Evolutionary conservation across 2,113 vertebrate genomes (phyloP), one percentile per base, ranked within the genome.

Genomic region (Pelvicachromis taeniatus): DNA sequence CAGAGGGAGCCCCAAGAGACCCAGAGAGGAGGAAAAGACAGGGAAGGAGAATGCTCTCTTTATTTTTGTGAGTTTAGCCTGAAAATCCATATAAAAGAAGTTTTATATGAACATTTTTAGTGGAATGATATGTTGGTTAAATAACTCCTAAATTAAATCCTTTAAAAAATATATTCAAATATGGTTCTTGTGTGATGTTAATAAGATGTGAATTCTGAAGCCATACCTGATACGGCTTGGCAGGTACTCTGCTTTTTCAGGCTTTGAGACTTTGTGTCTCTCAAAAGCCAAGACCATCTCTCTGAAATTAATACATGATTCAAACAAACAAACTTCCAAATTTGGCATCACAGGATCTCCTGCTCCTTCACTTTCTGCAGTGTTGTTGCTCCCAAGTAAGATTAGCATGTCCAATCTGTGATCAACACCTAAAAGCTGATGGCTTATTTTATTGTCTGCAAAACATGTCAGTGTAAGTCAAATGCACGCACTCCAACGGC

Each of bases 261-360:
- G 89, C 77, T 89, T 90, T 91, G 84, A 87, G 90, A 91, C 88
- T 91, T 73, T 14, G 75, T 83, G 90, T 94, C 90, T 91, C 90
- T 84, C 2, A 85, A 84, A 56, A 58, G 31, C 61, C 59, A 19
- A 88, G 80, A 87, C 59, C 55, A 52, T 75, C 17, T 93, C 90
- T 50, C 81, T 12, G 50, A 90, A 92, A 91, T 70, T 23, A 91
- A 91, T 58, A 75, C 68, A 84, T 13, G 31, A 84, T 87, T 83
- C 80, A 91, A 87, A 91, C 86, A 93, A 95, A 92, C 89, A 92
- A 83, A 81, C 70, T 19, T 87, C 52, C 55, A 85, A 48, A 82
- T 83, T 84, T 26, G 38, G 53, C 70, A 52, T 75, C 70, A n/a
- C 52, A 21, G 21, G 45, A 29, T 54, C 42, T 75, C 11, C 29